These are phyloP conservation scores for Danio aesculapii DNA, from an alignment of 2,797 vertebrate species.

Conservation along the genomic window DNA sequence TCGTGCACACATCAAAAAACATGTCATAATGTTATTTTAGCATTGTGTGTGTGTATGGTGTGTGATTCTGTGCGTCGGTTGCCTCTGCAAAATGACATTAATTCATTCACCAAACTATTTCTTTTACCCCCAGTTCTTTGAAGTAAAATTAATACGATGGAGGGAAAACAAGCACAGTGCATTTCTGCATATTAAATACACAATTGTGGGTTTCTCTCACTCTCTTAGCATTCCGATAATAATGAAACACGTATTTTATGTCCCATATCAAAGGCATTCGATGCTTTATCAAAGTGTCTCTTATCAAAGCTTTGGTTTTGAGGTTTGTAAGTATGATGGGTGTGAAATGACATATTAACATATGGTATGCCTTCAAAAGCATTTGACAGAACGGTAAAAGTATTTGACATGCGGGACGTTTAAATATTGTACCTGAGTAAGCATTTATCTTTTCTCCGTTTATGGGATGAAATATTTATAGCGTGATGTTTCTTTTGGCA, in stretches of 20 bases:
- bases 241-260: constrained; percentile 19
- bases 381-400: too few species aligned
- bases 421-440: constrained; percentile 12
- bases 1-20: constrained; percentile 21
- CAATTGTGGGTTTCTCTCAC: constrained; percentile 13
- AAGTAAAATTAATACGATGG: constrained; percentile 29
- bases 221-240: constrained; percentile 8
- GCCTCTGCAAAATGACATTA: constrained; percentile 9
- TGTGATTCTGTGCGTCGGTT: constrained; percentile 7
- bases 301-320: constrained; percentile 5
- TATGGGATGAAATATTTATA: constrained; percentile 61
- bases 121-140: constrained; percentile 13
- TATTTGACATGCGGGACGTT: constrained; percentile 61
- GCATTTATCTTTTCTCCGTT: constrained; percentile 44
- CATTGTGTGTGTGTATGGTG: constrained; percentile 1
- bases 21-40: neutral
- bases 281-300: constrained; percentile 10
- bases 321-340: neutral
- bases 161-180: neutral
- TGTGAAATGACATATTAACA: constrained; percentile 19
- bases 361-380: neutral
- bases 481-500: constrained; percentile 65
- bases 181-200: constrained; percentile 14
- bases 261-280: constrained; percentile 8
- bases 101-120: neutral